phyloP scores from a whole-genome alignment of 2,888 invertebrate genomes.

The Endomychus coccineus region DNA sequence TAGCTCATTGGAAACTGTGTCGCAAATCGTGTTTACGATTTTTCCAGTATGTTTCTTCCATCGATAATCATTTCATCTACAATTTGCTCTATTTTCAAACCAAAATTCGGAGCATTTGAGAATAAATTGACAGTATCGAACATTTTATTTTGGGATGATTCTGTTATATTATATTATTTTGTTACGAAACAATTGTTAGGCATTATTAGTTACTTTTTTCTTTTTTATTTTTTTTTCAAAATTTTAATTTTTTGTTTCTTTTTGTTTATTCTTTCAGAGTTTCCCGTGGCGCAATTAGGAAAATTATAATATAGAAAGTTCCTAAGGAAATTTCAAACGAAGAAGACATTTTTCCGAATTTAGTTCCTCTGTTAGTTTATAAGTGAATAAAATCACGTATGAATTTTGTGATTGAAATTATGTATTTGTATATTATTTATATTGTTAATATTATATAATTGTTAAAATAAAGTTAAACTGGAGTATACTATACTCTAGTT shows the following conservation, averaged over 20 bases:
- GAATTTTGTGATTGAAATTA: conserved; percentile 20
- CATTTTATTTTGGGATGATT: too few species aligned
- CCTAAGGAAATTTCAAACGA: conserved; percentile 16
- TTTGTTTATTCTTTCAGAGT: conserved; percentile 21
- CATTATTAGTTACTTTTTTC: conserved; percentile 9
- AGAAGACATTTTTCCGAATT: conserved; percentile 16
- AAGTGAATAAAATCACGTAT: conserved; percentile 16
- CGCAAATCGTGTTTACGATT: too few species aligned
- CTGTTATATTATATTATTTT: neutral
- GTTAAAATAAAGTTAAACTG: conserved; percentile 21
- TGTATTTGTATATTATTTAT: conserved; percentile 21
- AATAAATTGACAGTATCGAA: too few species aligned
- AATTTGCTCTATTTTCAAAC: too few species aligned
- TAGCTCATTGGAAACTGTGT: too few species aligned
- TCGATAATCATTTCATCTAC: too few species aligned
- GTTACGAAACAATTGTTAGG: conserved; percentile 5
- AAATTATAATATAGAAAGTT: conserved; percentile 17
- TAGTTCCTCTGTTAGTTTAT: conserved; percentile 21
- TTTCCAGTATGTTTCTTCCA: too few species aligned
- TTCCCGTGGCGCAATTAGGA: conserved; percentile 17
- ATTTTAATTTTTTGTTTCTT: conserved; percentile 20
- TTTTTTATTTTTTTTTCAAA: conserved; percentile 16
- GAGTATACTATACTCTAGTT: conserved; percentile 19
- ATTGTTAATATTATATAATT: conserved; percentile 21
- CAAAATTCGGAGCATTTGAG: too few species aligned